A percentile compares a stretch with the other conserved stretches of the same genome.
Evolutionary conservation across 2,888 invertebrate genomes (phyloP).

Genomic region (Ophion costatus): DNA sequence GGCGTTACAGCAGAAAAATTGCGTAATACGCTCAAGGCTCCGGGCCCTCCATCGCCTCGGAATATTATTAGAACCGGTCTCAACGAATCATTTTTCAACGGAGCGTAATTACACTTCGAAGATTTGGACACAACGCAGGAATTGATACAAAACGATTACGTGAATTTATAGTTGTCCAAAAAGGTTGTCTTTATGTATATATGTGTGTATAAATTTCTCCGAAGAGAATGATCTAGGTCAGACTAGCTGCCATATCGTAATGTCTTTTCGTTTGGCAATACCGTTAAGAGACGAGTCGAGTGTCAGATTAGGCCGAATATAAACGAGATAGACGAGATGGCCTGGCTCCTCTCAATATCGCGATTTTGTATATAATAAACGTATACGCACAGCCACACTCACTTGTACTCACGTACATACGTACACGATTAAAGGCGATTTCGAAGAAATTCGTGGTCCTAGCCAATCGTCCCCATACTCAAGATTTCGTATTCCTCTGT

Average conservation of each 20-base stretch:
- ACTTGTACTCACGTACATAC: too few relatives aligned
- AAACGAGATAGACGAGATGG: conserved; percentile 51
- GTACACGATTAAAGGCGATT: too few relatives aligned
- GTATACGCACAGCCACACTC: conserved; percentile 2
- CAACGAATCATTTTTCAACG: conserved; percentile 7
- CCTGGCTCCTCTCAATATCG: conserved; percentile 20
- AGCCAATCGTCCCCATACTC: too few relatives aligned
- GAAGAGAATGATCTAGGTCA: conserved; percentile 45
- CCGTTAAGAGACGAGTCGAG: conserved; percentile 42
- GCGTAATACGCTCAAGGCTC: conserved; percentile 56
- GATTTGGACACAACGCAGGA: conserved; percentile 5
- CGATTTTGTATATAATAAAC: conserved; percentile 25
- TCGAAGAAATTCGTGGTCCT: too few relatives aligned
- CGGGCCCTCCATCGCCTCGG: conserved; percentile 13
- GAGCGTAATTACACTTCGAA: conserved; percentile 10
- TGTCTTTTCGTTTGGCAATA: conserved; percentile 55
- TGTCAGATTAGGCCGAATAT: conserved; percentile 57
- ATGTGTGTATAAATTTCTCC: conserved; percentile 22
- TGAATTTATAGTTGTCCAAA: conserved; percentile 25
- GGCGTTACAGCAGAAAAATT: conserved; percentile 33
- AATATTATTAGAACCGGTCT: conserved; percentile 57
- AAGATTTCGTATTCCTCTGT: too few relatives aligned
- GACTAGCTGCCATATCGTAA: conserved; percentile 42
- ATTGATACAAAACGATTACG: conserved; percentile 38
- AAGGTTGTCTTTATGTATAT: not conserved